These are phyloP conservation scores for Mercenaria mercenaria DNA, from an alignment of 1,140 invertebrate genomes.

Conservation along the genomic window DNA sequence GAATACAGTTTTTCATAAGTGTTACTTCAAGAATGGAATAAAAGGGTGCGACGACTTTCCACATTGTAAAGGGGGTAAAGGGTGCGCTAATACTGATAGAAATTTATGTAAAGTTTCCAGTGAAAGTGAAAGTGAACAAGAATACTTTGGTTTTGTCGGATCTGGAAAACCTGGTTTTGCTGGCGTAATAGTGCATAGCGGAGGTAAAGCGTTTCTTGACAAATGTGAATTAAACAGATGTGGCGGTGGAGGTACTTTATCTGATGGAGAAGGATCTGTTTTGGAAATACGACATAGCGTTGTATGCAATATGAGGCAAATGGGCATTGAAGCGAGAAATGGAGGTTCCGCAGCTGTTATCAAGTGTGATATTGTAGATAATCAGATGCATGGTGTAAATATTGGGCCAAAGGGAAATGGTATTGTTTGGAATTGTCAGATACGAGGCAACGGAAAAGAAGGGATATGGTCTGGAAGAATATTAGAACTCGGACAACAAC, in stretches of 20 bases:
- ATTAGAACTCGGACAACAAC: too few species aligned
- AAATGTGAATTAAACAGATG: neutral
- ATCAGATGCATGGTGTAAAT: slow-evolving; percentile 1
- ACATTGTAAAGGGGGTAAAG: neutral
- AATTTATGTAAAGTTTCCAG: neutral
- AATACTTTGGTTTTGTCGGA: too few species aligned
- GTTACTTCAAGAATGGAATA: neutral
- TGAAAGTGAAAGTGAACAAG: neutral
- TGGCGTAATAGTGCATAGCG: neutral
- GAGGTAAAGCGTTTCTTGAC: neutral
- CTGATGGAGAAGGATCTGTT: neutral
- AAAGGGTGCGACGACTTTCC: slow-evolving; percentile 12
- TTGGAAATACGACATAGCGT: neutral
- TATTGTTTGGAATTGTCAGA: neutral
- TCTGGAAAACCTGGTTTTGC: neutral
- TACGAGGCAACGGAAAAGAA: neutral
- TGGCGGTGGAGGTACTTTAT: neutral
- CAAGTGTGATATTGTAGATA: neutral
- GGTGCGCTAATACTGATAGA: neutral
- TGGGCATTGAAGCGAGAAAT: slow-evolving; percentile 3
- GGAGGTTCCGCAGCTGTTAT: neutral
- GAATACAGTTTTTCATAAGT: neutral
- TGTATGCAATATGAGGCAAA: neutral
- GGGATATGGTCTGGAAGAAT: slow-evolving; percentile 27
- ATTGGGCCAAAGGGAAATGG: slow-evolving; percentile 9